These are phyloP conservation scores for Rousettus madagascariensis DNA, from an alignment of 2,797 vertebrate genomes.

Conservation along the genomic window DNA sequence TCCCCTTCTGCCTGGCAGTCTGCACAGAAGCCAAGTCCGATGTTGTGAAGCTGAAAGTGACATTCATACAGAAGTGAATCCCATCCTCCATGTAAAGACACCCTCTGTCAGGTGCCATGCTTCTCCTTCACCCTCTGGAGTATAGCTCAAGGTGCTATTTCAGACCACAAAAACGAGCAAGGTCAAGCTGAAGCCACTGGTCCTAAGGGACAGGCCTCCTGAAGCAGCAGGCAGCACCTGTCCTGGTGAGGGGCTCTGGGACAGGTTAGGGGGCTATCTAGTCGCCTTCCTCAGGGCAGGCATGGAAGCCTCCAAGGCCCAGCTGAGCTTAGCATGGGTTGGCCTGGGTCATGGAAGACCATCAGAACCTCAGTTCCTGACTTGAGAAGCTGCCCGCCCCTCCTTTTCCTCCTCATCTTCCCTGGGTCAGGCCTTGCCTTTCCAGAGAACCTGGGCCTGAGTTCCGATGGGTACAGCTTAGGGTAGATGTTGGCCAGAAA, in stretches of 20 bases:
- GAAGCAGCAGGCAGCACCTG: not conserved
- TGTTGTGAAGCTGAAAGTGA: conserved; percentile 90
- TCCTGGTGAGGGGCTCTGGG: not conserved
- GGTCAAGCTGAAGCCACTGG: not conserved
- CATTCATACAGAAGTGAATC: conserved; percentile 68
- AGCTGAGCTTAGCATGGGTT: not conserved
- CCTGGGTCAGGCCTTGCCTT: conserved; percentile 78
- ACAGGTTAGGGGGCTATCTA: not conserved
- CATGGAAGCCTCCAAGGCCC: not conserved
- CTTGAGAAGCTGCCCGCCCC: not conserved
- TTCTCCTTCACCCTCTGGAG: not conserved
- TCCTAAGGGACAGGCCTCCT: not conserved
- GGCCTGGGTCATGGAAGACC: not conserved
- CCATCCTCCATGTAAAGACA: not conserved
- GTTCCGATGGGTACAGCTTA: conserved; percentile 86
- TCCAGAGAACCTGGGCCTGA: conserved; percentile 83
- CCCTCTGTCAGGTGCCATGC: not conserved
- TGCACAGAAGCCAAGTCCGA: conserved; percentile 88
- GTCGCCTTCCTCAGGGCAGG: not conserved
- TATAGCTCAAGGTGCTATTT: not conserved
- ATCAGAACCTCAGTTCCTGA: not conserved
- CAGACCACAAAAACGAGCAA: not conserved
- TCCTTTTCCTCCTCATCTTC: not conserved
- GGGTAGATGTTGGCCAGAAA: conserved; percentile 90
- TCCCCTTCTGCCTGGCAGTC: conserved; percentile 82